A percentile compares a stretch with the other conserved stretches of the same genome.
These are phyloP conservation scores for Coracias cyanogaster DNA, from an alignment of 2,797 vertebrate genomes.

Conservation along the genomic window DNA sequence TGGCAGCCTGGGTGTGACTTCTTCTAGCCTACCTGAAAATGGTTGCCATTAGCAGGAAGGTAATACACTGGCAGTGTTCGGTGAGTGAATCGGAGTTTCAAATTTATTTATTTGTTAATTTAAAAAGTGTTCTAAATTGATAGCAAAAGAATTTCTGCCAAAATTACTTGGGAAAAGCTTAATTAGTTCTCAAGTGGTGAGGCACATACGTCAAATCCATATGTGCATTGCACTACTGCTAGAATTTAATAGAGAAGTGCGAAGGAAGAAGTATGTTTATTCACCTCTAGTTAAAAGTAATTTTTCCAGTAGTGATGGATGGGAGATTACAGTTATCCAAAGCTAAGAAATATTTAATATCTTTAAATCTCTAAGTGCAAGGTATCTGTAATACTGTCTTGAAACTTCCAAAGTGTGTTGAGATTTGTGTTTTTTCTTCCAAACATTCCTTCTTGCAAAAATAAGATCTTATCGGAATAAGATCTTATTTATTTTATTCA, in stretches of 20 bases:
- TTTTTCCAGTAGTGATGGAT: background rate
- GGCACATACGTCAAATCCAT: background rate
- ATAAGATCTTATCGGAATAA: background rate
- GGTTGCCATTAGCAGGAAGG: background rate
- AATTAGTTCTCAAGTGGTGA: background rate
- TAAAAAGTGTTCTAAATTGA: background rate
- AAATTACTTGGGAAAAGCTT: background rate
- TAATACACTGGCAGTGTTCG: background rate
- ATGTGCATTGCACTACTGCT: background rate
- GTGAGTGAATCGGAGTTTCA: background rate
- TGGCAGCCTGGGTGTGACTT: conserved; percentile 53
- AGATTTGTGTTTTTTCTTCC: background rate
- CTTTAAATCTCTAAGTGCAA: background rate
- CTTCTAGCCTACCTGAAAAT: conserved; percentile 27
- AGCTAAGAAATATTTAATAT: background rate
- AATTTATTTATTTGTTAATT: background rate
- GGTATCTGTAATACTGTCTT: background rate
- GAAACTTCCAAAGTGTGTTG: background rate
- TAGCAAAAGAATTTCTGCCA: background rate
- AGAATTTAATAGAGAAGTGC: background rate
- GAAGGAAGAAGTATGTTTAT: background rate
- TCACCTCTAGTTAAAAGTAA: background rate
- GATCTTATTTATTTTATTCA: too few relatives aligned
- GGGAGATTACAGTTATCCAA: background rate
- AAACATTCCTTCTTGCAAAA: background rate